phyloP scores from a whole-genome alignment of 2,113 vertebrate species.

The Prochilodus magdalenae region DNA sequence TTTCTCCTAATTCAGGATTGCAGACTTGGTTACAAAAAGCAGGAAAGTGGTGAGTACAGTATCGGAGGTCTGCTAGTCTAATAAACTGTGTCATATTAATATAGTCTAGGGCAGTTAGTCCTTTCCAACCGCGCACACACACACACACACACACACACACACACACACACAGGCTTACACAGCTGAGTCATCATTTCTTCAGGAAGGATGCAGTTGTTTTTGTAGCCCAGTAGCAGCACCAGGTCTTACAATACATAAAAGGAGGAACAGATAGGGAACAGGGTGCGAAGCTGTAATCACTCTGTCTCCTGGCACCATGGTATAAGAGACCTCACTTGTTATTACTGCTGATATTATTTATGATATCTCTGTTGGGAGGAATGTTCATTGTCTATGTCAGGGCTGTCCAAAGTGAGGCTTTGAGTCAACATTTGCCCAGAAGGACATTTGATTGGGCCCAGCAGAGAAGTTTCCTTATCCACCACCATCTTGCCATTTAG shows the following conservation, averaged over 20 bases:
- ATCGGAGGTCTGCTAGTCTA: neutral
- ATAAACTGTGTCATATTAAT: neutral
- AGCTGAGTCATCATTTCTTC: conserved; percentile 75
- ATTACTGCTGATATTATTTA: neutral
- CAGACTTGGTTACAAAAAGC: neutral
- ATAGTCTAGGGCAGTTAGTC: neutral
- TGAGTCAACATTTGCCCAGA: too few relatives aligned
- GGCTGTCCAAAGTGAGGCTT: too few relatives aligned
- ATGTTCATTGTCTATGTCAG: too few relatives aligned
- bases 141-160: neutral
- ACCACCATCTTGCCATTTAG: too few relatives aligned
- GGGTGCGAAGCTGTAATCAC: neutral
- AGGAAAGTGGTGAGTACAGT: neutral
- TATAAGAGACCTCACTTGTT: neutral
- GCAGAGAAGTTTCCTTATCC: too few relatives aligned
- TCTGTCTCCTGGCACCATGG: too few relatives aligned
- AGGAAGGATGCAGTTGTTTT: conserved; percentile 80
- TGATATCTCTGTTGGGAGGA: neutral
- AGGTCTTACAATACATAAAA: conserved; percentile 23
- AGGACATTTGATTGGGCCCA: too few relatives aligned
- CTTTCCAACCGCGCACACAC: neutral
- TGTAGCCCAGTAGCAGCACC: conserved; percentile 41
- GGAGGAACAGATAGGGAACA: neutral
- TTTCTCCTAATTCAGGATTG: neutral
- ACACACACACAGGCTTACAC: conserved; percentile 17